These are phyloP conservation scores for Coregonus clupeaformis DNA, from an alignment of 2,113 vertebrate genomes.

Conservation along the genomic window DNA sequence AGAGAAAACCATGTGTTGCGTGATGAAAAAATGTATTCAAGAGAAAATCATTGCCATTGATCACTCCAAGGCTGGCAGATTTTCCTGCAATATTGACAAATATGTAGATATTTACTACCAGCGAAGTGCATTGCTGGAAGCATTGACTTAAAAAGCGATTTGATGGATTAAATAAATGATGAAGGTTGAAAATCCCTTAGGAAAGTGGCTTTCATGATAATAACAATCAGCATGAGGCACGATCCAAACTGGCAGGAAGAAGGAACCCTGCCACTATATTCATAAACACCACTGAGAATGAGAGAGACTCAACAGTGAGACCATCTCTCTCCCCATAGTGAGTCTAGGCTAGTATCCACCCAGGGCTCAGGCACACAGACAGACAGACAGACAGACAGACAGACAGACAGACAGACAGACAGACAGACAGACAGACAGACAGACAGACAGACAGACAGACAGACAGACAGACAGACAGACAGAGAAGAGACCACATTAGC, in stretches of 20 bases:
- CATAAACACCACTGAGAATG: constrained; percentile 30
- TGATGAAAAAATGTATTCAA: constrained; percentile 23
- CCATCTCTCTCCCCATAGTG: not conserved
- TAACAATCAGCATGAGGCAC: not conserved
- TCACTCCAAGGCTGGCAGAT: too few relatives aligned
- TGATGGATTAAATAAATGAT: constrained; percentile 16
- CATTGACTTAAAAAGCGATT: constrained; percentile 8
- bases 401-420: not conserved
- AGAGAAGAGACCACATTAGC: constrained; percentile 39
- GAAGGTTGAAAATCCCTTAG: constrained; percentile 26
- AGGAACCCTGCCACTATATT: constrained; percentile 37
- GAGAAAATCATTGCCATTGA: constrained; percentile 10
- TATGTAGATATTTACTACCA: constrained; percentile 18
- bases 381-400: constrained; percentile 19
- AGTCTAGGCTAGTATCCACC: constrained; percentile 6
- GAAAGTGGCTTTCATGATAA: constrained; percentile 20
- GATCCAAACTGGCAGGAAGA: constrained; percentile 43
- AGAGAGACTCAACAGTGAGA: constrained; percentile 21
- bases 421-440: too few relatives aligned
- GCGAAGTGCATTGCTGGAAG: constrained; percentile 3
- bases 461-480: constrained; percentile 7
- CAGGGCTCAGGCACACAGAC: constrained; percentile 15
- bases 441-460: too few relatives aligned
- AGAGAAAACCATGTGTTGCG: too few relatives aligned
- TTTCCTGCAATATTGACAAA: constrained; percentile 3